Conservation (phyloP, 2,113 vertebrate species). For the Chauna torquata region DNA sequence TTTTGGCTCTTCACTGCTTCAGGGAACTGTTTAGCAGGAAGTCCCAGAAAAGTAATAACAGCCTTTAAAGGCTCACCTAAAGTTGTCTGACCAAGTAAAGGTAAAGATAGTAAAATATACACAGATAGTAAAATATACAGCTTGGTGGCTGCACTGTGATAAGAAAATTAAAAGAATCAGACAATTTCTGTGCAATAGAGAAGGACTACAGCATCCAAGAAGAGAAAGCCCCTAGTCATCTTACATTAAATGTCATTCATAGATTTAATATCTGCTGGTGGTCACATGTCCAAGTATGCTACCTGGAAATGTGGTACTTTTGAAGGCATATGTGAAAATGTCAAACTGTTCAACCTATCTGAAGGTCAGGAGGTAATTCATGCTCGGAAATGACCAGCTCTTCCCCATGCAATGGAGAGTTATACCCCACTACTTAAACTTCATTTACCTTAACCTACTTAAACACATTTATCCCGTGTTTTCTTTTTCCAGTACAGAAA, state of each 20-base stretch:
- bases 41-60: neutral
- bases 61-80: neutral
- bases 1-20: neutral
- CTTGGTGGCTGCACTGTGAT: too few relatives aligned
- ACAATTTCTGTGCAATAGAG: neutral
- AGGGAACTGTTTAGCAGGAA: neutral
- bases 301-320: neutral
- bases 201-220: neutral
- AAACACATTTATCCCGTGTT: neutral
- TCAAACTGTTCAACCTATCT: neutral
- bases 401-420: neutral
- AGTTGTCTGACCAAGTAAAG: neutral
- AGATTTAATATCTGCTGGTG: neutral
- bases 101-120: neutral
- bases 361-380: neutral
- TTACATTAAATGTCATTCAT: neutral
- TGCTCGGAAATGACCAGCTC: neutral
- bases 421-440: too few relatives aligned
- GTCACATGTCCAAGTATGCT: neutral
- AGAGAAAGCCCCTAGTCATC: neutral
- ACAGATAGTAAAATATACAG: neutral
- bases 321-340: neutral
- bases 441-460: too few relatives aligned
- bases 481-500: neutral
- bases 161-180: neutral